These are phyloP conservation scores for Notoglanidium macrostoma DNA, from an alignment of 2,797 vertebrate species.

Conservation along the genomic window DNA sequence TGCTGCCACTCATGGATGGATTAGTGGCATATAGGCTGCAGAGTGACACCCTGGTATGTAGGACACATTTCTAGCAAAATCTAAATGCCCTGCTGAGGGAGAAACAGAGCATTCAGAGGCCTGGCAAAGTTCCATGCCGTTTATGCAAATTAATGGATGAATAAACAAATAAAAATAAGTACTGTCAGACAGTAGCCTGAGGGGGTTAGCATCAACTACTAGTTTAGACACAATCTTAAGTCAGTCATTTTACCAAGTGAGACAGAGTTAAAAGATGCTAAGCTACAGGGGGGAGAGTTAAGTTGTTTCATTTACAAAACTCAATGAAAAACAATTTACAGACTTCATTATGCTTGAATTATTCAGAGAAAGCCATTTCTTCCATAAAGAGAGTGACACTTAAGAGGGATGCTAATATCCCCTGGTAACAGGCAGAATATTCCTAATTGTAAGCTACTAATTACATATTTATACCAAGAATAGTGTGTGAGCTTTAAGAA, in stretches of 20 bases:
- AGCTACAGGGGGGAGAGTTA: conserved; percentile 72
- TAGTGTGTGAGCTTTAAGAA: conserved; percentile 35
- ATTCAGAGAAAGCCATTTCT: conserved; percentile 56
- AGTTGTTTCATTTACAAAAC: conserved; percentile 76
- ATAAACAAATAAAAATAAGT: conserved; percentile 79
- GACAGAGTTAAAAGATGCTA: conserved; percentile 71
- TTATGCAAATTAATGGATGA: conserved; percentile 77
- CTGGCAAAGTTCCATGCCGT: conserved; percentile 67
- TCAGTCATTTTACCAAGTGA: conserved; percentile 71
- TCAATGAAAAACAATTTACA: conserved; percentile 67
- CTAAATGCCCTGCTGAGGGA: conserved; percentile 64
- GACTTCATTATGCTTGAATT: conserved; percentile 62
- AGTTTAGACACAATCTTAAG: conserved; percentile 80
- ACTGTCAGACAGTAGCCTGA: conserved; percentile 73
- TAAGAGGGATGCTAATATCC: conserved; percentile 47
- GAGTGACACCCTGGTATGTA: conserved; percentile 12
- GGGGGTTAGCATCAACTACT: conserved; percentile 72
- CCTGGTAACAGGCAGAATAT: conserved; percentile 44
- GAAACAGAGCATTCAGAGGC: conserved; percentile 62
- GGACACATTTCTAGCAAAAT: conserved; percentile 21
- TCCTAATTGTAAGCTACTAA: conserved; percentile 56
- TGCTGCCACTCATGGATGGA: conserved; percentile 41
- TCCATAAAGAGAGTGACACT: conserved; percentile 50
- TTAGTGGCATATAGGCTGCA: conserved; percentile 34
- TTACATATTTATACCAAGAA: conserved; percentile 53